These are phyloP conservation scores for Keiferia lycopersicella DNA, from an alignment of 2,888 invertebrate genomes.

Conservation along the genomic window DNA sequence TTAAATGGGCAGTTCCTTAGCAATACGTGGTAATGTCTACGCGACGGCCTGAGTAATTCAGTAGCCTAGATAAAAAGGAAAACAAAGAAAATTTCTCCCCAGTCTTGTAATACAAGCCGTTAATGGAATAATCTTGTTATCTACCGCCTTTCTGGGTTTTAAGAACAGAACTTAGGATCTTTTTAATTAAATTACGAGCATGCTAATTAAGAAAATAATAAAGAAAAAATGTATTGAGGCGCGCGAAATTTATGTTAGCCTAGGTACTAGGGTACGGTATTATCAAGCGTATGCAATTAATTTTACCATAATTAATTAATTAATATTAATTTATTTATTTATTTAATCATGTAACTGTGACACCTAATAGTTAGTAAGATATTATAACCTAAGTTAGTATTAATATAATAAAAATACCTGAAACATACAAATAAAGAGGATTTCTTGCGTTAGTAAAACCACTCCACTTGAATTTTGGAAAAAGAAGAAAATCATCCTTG, in stretches of 20 bases:
- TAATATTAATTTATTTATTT: too few species aligned
- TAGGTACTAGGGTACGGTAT: too few species aligned
- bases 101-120: slow-evolving; percentile 18
- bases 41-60: background rate
- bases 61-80: background rate
- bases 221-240: background rate
- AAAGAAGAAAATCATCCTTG: too few species aligned
- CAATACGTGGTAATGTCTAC: background rate
- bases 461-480: too few species aligned
- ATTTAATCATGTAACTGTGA: too few species aligned
- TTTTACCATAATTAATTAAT: too few species aligned
- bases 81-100: background rate
- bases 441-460: too few species aligned
- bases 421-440: too few species aligned
- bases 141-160: slow-evolving; percentile 20
- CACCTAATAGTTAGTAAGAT: too few species aligned
- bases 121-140: slow-evolving; percentile 28
- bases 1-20: background rate
- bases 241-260: background rate
- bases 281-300: too few species aligned
- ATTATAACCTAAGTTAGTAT: too few species aligned
- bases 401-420: too few species aligned
- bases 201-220: slow-evolving; percentile 22
- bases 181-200: slow-evolving; percentile 28
- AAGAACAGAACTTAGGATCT: slow-evolving; percentile 16